A percentile compares a stretch with the other conserved stretches of the same genome.
Evolutionary conservation across 2,888 invertebrate genomes (phyloP).

Genomic region (Archips crataeganus): DNA sequence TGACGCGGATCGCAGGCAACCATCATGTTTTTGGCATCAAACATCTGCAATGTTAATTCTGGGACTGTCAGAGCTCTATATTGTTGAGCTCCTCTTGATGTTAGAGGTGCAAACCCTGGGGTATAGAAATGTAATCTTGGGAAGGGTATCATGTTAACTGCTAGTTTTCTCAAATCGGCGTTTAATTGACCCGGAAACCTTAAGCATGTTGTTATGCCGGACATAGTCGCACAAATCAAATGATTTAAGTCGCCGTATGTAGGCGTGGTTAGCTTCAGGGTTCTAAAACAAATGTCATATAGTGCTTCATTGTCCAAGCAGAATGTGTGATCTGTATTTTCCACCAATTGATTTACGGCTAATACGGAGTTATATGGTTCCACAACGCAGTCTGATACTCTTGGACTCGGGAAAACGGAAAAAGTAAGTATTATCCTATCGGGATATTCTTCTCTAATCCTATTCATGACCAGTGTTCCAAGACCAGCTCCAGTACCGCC

Average conservation of each 20-base stretch:
- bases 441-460: slow-evolving; percentile 95
- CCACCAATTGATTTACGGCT: slow-evolving; percentile 93
- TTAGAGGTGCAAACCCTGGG: slow-evolving; percentile 88
- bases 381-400: slow-evolving; percentile 89
- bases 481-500: slow-evolving; percentile 82
- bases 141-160: slow-evolving; percentile 87
- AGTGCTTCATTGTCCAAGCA: slow-evolving; percentile 91
- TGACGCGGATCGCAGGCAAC: slow-evolving; percentile 96
- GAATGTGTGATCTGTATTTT: slow-evolving; percentile 89
- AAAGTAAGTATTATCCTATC: slow-evolving; percentile 94
- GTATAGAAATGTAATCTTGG: slow-evolving; percentile 86
- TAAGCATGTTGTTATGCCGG: slow-evolving; percentile 93
- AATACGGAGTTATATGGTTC: slow-evolving; percentile 94
- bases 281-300: slow-evolving; percentile 92
- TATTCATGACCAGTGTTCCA: slow-evolving; percentile 90
- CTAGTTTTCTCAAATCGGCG: slow-evolving; percentile 77
- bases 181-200: slow-evolving; percentile 86
- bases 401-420: slow-evolving; percentile 92
- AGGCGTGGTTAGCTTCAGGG: slow-evolving; percentile 90
- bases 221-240: slow-evolving; percentile 93
- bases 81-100: slow-evolving; percentile 93
- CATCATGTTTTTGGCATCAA: slow-evolving; percentile 92
- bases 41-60: slow-evolving; percentile 90
- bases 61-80: slow-evolving; percentile 96
- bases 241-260: slow-evolving; percentile 94